Conservation (phyloP, 92 coral and sea anemone genomes). For the Montipora capitata region DNA sequence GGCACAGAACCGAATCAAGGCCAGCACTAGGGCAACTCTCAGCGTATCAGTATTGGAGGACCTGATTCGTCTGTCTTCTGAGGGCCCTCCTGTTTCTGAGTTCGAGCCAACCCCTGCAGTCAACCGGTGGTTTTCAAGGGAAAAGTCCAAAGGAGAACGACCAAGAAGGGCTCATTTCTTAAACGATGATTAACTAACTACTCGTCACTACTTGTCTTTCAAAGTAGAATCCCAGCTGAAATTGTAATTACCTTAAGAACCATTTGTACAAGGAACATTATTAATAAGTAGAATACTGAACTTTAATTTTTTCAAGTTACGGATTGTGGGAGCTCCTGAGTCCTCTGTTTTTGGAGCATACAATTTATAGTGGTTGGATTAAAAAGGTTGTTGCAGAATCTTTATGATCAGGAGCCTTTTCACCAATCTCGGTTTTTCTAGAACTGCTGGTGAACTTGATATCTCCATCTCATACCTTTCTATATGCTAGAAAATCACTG, state of each 20-base stretch:
- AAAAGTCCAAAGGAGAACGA: conserved; percentile 47
- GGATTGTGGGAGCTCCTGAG: conserved; percentile 22
- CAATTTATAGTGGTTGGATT: conserved; percentile 20
- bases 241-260: conserved; percentile 17
- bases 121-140: conserved; percentile 24
- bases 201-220: conserved; percentile 15
- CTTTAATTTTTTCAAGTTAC: conserved; percentile 22
- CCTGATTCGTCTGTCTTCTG: conserved; percentile 34
- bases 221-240: conserved; percentile 19
- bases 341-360: conserved; percentile 20
- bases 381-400: conserved; percentile 17
- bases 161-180: conserved; percentile 32
- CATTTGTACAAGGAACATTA: conserved; percentile 23
- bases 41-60: conserved; percentile 34
- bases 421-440: background rate
- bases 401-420: conserved; percentile 18
- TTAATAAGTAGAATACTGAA: conserved; percentile 9
- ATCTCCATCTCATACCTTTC: background rate
- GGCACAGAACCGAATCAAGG: conserved; percentile 48
- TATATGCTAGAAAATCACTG: conserved; percentile 7
- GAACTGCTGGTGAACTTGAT: too few species aligned
- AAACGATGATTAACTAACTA: conserved; percentile 22
- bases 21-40: conserved; percentile 38
- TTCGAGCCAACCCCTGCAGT: conserved; percentile 19
- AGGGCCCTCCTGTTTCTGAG: conserved; percentile 39